Evolutionary conservation across 2,888 invertebrate genomes (phyloP).

Genomic region (Ichneumon xanthorius): DNA sequence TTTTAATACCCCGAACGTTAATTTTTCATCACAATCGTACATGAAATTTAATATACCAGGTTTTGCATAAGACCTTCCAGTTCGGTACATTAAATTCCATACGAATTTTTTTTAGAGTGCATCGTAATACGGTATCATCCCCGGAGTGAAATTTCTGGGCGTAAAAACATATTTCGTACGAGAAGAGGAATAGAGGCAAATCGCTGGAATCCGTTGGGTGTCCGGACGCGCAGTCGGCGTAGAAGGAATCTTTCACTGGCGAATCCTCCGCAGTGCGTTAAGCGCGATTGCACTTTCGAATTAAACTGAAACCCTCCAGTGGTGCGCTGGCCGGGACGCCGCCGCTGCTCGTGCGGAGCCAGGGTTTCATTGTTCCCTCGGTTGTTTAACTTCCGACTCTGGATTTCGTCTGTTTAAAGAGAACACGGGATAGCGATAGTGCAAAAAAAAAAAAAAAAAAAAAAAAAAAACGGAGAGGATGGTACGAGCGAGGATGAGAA

Average conservation of each 20-base stretch:
- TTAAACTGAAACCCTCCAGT: constrained; percentile 60
- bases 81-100: too few relatives aligned
- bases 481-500: constrained; percentile 31
- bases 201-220: constrained; percentile 41
- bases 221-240: constrained; percentile 9
- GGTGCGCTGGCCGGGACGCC: constrained; percentile 22
- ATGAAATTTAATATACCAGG: too few relatives aligned
- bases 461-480: too few relatives aligned
- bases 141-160: neutral
- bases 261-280: constrained; percentile 38
- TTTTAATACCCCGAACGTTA: too few relatives aligned
- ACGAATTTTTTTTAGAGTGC: too few relatives aligned
- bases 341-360: constrained; percentile 13
- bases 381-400: constrained; percentile 58
- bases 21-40: too few relatives aligned
- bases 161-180: neutral
- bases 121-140: too few relatives aligned
- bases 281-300: constrained; percentile 60
- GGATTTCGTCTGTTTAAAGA: constrained; percentile 63
- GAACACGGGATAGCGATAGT: constrained; percentile 24
- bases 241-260: constrained; percentile 15
- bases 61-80: too few relatives aligned
- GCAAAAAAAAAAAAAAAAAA: constrained; percentile 6
- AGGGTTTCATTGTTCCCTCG: constrained; percentile 58
- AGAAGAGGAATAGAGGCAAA: constrained; percentile 36